Conservation (phyloP, 1,140 invertebrate species). For the Drosophila mojavensis region DNA sequence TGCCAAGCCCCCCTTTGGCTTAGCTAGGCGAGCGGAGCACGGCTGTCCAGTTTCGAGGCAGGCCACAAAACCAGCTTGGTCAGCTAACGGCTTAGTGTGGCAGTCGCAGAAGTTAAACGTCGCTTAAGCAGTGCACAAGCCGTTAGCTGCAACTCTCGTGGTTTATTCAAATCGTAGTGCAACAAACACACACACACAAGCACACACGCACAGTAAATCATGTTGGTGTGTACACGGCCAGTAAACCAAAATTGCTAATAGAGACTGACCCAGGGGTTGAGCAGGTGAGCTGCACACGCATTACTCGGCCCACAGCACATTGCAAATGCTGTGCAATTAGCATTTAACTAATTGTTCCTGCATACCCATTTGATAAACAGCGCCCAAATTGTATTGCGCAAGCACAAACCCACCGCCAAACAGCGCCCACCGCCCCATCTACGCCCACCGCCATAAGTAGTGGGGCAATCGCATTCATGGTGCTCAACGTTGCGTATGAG, state of each 20-base stretch:
- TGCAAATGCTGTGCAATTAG: slow-evolving; percentile 37
- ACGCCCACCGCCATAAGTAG: background rate
- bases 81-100: slow-evolving; percentile 47
- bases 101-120: slow-evolving; percentile 68
- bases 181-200: slow-evolving; percentile 6
- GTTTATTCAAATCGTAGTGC: slow-evolving; percentile 29
- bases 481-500: slow-evolving; percentile 69
- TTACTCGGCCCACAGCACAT: background rate
- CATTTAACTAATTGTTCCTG: slow-evolving; percentile 47
- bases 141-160: slow-evolving; percentile 20
- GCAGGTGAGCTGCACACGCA: slow-evolving; percentile 25
- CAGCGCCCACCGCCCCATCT: background rate
- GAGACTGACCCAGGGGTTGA: slow-evolving; percentile 17
- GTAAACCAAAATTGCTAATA: background rate
- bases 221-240: background rate
- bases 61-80: slow-evolving; percentile 65
- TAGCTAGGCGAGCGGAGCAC: slow-evolving; percentile 6
- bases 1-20: slow-evolving; percentile 49
- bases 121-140: slow-evolving; percentile 73
- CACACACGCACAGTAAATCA: background rate
- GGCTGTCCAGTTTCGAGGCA: slow-evolving; percentile 58
- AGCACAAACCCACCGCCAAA: background rate
- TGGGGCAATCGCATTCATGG: slow-evolving; percentile 8
- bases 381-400: slow-evolving; percentile 32
- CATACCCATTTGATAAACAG: slow-evolving; percentile 41